phyloP scores from a whole-genome alignment of 2,888 invertebrate genomes.

The Seira musarum region DNA sequence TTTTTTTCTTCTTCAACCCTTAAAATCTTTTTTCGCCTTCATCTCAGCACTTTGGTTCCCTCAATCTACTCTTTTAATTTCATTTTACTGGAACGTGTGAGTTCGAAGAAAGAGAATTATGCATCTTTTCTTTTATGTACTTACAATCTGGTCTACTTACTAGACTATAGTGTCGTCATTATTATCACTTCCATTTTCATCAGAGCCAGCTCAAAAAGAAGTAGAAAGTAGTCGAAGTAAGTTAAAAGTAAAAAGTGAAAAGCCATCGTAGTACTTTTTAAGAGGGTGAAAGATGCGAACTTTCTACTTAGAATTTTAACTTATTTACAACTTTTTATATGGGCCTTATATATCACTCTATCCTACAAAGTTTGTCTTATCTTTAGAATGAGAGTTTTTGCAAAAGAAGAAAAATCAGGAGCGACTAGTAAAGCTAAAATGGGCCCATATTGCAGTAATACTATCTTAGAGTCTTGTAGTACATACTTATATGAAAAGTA shows the following conservation, averaged over 20 bases:
- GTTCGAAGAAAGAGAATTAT: neutral
- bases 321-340: constrained; percentile 22
- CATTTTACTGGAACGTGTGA: constrained; percentile 10
- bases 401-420: no score
- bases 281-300: constrained; percentile 23
- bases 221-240: constrained; percentile 2
- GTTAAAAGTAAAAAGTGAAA: constrained; percentile 12
- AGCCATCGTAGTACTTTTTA: constrained; percentile 10
- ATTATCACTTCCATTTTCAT: constrained; percentile 31
- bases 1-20: constrained; percentile 15
- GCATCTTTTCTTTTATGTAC: constrained; percentile 12
- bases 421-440: no score
- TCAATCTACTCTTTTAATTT: constrained; percentile 43
- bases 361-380: constrained; percentile 19
- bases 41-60: constrained; percentile 22
- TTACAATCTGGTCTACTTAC: neutral
- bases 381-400: neutral
- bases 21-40: neutral
- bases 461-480: no score
- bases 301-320: constrained; percentile 27
- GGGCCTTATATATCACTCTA: constrained; percentile 8
- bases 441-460: neutral
- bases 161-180: neutral
- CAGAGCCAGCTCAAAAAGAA: constrained; percentile 17
- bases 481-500: neutral